phyloP scores from a whole-genome alignment of 2,113 vertebrate genomes.

The Macrotus californicus region DNA sequence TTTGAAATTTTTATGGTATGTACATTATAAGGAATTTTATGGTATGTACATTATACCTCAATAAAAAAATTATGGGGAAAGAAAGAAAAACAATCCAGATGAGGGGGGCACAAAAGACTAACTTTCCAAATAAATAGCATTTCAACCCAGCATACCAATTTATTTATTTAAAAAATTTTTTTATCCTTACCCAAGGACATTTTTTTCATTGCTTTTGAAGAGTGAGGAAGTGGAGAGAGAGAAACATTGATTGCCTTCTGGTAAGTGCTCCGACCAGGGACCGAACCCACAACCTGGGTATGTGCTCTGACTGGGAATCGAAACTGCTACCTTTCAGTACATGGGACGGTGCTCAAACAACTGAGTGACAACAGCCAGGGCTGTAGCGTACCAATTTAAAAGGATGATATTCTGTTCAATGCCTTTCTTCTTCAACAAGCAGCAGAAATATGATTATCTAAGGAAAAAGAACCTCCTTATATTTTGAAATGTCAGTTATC shows the following conservation, averaged over 20 bases:
- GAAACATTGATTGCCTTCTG: no score
- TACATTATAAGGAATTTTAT: not conserved
- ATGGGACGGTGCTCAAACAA: no score
- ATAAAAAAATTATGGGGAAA: not conserved
- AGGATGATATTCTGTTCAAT: not conserved
- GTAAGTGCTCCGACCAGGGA: no score
- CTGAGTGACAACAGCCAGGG: no score
- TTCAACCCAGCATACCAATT: not conserved
- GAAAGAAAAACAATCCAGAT: not conserved
- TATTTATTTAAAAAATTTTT: no score
- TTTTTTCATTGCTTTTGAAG: no score
- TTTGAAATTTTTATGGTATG: not conserved
- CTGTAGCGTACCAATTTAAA: not conserved
- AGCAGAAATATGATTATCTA: not conserved
- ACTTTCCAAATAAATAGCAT: conserved; percentile 8
- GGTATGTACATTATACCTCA: not conserved
- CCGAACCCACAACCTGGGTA: no score
- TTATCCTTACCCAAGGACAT: no score
- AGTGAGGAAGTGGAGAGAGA: no score
- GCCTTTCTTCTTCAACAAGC: not conserved
- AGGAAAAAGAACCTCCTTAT: not conserved
- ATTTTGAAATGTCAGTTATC: conserved; percentile 35
- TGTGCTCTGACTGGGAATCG: no score
- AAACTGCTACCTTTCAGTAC: no score
- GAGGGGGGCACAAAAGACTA: not conserved